Evolutionary conservation across 2,797 vertebrate genomes (phyloP), one percentile per base, ranked within the genome.

Genomic region (Hyperoplus lanceolatus): DNA sequence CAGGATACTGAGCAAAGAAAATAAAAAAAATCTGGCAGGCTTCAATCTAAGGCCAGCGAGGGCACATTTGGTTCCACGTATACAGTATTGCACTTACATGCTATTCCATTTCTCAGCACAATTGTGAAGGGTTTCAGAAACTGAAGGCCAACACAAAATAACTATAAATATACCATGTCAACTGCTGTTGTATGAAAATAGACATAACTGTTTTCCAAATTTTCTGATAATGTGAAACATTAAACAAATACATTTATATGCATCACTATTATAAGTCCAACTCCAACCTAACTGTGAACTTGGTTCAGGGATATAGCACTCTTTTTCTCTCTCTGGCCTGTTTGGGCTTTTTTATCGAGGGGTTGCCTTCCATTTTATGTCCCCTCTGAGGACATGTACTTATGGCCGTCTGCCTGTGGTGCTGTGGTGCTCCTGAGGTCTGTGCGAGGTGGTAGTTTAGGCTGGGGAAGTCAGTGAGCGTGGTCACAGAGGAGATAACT

Each of bases 401-500:
- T 92, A 89, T 81, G 90, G 90, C 87, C 76, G 90, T 93, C 91
- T 90, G 92, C 82, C 87, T 90, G 90, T 54, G 90, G 91, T 90
- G 7, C 78, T 90, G 91, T 48, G 93, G 92, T 81, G 87, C 87
- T 90, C 82, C 87, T 92, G 90, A 93, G 92, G 92, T 93, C 88
- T 72, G 73, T 46, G 82, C 50, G 77, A 90, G 90, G 90, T 82
- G 82, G 87, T 91, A 86, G 88, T 92, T 93, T 86, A 77, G 90
- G 69, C 82, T 43, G 15, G 68, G 71, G 82, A 81, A 87, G 86
- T 70, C 86, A 77, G 72, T 39, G 38, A 87, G 77, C 48, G 66
- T 64, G 89, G 87, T 91, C 77, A 86, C 80, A 58, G 79, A 83
- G 80, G 71, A 92, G 90, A 92, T 93, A 92, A 88, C 82, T 90